A percentile compares a stretch with the other conserved stretches of the same genome.
phyloP scores from a whole-genome alignment of 2,797 vertebrate species.

The Spatula versicolor region DNA sequence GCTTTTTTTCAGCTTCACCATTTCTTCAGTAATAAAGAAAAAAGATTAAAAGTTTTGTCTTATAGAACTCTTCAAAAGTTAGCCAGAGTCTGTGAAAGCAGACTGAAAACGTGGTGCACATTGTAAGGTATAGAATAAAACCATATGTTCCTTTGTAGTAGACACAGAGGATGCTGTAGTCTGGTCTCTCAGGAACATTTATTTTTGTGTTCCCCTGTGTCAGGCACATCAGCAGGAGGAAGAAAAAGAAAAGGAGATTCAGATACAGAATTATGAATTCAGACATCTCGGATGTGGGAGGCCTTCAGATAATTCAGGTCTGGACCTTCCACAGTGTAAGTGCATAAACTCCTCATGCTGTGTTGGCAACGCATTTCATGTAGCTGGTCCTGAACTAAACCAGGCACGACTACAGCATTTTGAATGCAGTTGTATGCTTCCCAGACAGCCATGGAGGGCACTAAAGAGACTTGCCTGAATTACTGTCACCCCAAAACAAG shows the following conservation, averaged over 20 bases:
- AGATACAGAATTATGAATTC: neutral
- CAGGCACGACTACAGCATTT: neutral
- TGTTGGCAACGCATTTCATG: neutral
- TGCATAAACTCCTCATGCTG: neutral
- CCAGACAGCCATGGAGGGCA: neutral
- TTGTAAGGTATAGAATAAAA: constrained; percentile 4
- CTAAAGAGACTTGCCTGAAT: neutral
- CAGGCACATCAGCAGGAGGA: neutral
- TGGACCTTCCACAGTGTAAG: neutral
- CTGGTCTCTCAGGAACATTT: neutral
- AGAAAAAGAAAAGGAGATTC: neutral
- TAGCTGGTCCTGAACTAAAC: neutral
- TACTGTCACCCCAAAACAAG: neutral
- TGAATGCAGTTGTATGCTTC: neutral
- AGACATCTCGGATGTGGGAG: neutral
- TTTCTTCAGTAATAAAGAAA: neutral
- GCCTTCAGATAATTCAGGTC: neutral
- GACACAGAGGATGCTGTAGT: neutral
- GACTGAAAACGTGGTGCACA: neutral
- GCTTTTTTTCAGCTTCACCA: neutral
- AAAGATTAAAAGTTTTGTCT: neutral
- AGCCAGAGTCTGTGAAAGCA: neutral
- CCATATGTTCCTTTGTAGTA: neutral
- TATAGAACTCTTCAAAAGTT: neutral
- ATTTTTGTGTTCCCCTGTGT: neutral